Base-by-base conservation (phyloP, 2,888 invertebrate species). In the Eretmocerus hayati region DNA sequence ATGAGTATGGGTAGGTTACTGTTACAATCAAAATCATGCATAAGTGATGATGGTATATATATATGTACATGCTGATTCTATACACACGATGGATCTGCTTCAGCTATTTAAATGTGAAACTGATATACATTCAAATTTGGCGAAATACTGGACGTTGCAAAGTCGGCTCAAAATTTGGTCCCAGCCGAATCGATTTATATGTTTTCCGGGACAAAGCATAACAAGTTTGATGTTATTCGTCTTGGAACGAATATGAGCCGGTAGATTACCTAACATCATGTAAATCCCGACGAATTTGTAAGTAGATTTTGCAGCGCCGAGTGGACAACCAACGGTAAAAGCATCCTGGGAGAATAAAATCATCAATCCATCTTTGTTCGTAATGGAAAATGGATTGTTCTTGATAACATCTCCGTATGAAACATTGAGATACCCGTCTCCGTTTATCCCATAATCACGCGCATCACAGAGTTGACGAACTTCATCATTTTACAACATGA, bases 271-370 rank as follows among this genome's bases (percentile, higher is more conserved):
- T 15, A 36, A 3, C 4, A 36, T 18, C 36, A 36, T 42, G 39
- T 58, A 58, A 1, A 58, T 46, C 2, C 22, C 39, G 13, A 39
- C 22, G 4, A 39, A 5, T 21, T 39, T 39, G 2, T 22, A 39
- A 8, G 21, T 39, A 13, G 15, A 13, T 18, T 18, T 20, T 8
- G 39, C 21, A 6, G 39, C 6, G 4, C 39, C 39, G 11, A 39
- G n/a, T 22, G 39, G 53, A 26, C 53, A 53, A 9, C 56, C 51
- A 6, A 57, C 40, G 31, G 56, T 53, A 51, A 57, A 58, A n/a
- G 47, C 43, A 42, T 57, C 58, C 44, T 56, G 55, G 19, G 54
- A 58, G 6, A 58, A 36, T 2, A 53, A 46, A 3, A 57, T 11
- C 21, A 48, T 36, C 6, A 37, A 42, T 3, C 38, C 23, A 13